Evolutionary conservation across 2,797 vertebrate genomes (phyloP).

Genomic region (Helostoma temminkii): DNA sequence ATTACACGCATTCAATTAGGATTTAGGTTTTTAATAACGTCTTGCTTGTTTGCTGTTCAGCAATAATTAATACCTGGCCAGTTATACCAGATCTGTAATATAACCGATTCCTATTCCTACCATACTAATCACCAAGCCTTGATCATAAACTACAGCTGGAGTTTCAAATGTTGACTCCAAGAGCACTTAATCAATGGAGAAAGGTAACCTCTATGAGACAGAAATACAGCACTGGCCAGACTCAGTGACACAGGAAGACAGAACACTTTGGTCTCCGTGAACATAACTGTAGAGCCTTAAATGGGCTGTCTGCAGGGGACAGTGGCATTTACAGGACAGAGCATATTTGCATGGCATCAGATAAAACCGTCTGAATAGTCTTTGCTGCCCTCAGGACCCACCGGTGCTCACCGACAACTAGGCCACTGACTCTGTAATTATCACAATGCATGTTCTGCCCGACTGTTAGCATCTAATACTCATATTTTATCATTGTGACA

Average conservation of each 20-base stretch:
- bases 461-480: slow-evolving; percentile 18
- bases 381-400: slow-evolving; percentile 48
- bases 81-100: too few relatives aligned
- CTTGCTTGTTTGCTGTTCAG: not conserved
- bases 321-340: slow-evolving; percentile 55
- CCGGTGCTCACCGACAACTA: slow-evolving; percentile 58
- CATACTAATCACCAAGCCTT: not conserved
- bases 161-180: not conserved
- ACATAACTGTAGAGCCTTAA: slow-evolving; percentile 28
- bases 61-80: slow-evolving; percentile 1
- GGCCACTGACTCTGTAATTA: slow-evolving; percentile 63
- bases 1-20: not conserved
- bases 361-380: slow-evolving; percentile 52
- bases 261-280: slow-evolving; percentile 40
- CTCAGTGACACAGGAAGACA: slow-evolving; percentile 29
- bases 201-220: not conserved
- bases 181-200: not conserved
- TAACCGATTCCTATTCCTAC: not conserved
- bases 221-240: slow-evolving; percentile 26
- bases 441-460: slow-evolving; percentile 33
- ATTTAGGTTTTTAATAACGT: not conserved
- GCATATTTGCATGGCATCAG: slow-evolving; percentile 58
- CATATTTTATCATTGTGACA: slow-evolving; percentile 14
- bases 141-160: not conserved
- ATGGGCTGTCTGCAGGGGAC: slow-evolving; percentile 44